A percentile compares a stretch with the other conserved stretches of the same genome.
These are phyloP conservation scores for Xestia c-nigrum DNA, from an alignment of 2,888 invertebrate genomes.

Conservation along the genomic window DNA sequence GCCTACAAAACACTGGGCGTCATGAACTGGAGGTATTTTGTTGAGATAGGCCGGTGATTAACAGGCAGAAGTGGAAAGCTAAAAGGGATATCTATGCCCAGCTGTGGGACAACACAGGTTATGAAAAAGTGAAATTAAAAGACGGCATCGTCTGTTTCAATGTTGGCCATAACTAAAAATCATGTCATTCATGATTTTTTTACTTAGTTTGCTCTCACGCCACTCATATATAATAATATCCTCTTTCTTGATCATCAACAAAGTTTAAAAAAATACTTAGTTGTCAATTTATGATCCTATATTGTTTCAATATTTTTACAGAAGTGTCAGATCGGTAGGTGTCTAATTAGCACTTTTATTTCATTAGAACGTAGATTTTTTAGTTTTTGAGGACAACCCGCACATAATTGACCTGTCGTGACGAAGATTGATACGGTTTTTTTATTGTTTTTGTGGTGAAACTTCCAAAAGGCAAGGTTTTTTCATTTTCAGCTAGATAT, in stretches of 20 bases:
- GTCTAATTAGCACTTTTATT: not conserved
- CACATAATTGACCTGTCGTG: not conserved
- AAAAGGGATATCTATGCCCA: not conserved
- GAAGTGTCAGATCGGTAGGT: not conserved
- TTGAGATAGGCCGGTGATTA: not conserved
- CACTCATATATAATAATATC: not conserved
- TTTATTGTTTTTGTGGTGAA: not conserved
- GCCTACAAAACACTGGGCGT: not conserved
- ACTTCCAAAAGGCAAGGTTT: not conserved
- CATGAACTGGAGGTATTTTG: not conserved
- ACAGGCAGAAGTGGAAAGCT: not conserved
- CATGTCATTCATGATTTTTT: not conserved
- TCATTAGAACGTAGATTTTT: not conserved
- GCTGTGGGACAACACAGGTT: not conserved
- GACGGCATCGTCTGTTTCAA: not conserved
- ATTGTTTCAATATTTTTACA: constrained; percentile 4
- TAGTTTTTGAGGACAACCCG: not conserved
- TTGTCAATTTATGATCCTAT: not conserved
- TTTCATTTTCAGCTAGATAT: not conserved
- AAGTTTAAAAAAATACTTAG: not conserved
- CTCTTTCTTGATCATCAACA: not conserved
- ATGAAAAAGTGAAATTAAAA: too few relatives aligned
- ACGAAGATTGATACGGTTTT: not conserved
- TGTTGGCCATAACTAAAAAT: not conserved
- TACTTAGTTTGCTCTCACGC: not conserved